A percentile compares a stretch with the other conserved stretches of the same genome.
Conservation (phyloP, 2,888 invertebrate genomes). For the Drosophila hamatofila region DNA sequence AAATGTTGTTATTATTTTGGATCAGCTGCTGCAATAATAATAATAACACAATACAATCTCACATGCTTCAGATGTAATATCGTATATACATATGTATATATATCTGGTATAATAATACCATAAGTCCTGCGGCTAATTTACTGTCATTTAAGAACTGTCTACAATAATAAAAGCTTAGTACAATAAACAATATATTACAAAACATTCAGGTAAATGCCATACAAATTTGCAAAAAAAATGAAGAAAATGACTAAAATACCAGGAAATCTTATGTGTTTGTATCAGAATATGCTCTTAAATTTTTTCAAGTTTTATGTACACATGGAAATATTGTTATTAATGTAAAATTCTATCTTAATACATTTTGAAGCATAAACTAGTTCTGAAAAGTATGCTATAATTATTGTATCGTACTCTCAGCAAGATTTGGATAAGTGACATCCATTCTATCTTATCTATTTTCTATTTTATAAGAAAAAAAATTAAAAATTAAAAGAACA, state of each 20-base stretch:
- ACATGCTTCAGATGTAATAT: constrained; percentile 24
- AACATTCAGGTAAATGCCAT: not conserved
- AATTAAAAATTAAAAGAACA: too few relatives aligned
- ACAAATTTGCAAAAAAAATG: not conserved
- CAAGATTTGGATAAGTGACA: too few relatives aligned
- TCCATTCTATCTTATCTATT: too few relatives aligned
- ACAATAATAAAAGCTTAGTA: not conserved
- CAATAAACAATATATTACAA: constrained; percentile 2
- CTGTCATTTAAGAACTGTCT: constrained; percentile 11
- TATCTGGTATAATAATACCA: constrained; percentile 14
- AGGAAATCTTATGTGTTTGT: not conserved
- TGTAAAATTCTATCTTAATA: too few relatives aligned
- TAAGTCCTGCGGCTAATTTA: constrained; percentile 44
- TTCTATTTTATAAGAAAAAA: too few relatives aligned
- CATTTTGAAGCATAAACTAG: not conserved
- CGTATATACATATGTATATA: constrained; percentile 6
- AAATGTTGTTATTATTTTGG: constrained; percentile 70
- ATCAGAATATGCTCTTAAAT: not conserved
- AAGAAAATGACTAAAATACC: not conserved
- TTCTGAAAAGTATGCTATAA: not conserved
- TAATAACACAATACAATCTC: constrained; percentile 28
- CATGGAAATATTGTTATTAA: too few relatives aligned
- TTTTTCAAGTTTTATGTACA: not conserved
- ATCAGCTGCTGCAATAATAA: constrained; percentile 45
- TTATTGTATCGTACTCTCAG: not conserved